Evolutionary conservation across 2,113 vertebrate species (phyloP).

Genomic region (Seriola rivoliana): DNA sequence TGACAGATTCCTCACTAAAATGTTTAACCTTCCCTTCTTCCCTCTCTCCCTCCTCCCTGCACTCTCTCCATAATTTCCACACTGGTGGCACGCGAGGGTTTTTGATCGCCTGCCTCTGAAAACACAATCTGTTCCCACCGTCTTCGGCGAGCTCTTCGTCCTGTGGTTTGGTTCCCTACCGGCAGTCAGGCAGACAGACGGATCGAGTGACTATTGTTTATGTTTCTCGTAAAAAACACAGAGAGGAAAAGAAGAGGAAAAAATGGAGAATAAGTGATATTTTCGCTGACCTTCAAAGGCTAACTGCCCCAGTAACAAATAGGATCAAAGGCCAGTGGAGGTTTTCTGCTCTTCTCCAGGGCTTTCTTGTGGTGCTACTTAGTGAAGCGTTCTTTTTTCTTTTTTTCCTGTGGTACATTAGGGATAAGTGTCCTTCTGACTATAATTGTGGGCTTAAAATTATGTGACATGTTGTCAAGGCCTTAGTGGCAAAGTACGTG

Average conservation of each 20-base stretch:
- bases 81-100: constrained; percentile 83
- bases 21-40: constrained; percentile 80
- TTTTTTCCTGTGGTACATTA: constrained; percentile 61
- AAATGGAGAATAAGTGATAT: constrained; percentile 74
- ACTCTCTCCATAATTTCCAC: constrained; percentile 83
- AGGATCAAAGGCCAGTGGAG: constrained; percentile 74
- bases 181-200: constrained; percentile 68
- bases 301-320: constrained; percentile 70
- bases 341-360: constrained; percentile 61
- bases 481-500: constrained; percentile 45
- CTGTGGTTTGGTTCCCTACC: constrained; percentile 73
- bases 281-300: constrained; percentile 80
- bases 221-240: constrained; percentile 75
- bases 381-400: constrained; percentile 53
- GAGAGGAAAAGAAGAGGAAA: constrained; percentile 51
- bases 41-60: constrained; percentile 64
- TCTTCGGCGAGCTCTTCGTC: constrained; percentile 56
- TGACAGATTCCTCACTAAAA: constrained; percentile 85
- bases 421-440: constrained; percentile 65
- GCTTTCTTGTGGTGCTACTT: constrained; percentile 77
- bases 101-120: constrained; percentile 85
- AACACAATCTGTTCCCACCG: constrained; percentile 80
- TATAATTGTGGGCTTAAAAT: constrained; percentile 62
- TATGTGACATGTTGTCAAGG: constrained; percentile 61
- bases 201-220: constrained; percentile 82